Evolutionary conservation across 1,140 invertebrate genomes (phyloP).

Genomic region (Temnothorax longispinosus): DNA sequence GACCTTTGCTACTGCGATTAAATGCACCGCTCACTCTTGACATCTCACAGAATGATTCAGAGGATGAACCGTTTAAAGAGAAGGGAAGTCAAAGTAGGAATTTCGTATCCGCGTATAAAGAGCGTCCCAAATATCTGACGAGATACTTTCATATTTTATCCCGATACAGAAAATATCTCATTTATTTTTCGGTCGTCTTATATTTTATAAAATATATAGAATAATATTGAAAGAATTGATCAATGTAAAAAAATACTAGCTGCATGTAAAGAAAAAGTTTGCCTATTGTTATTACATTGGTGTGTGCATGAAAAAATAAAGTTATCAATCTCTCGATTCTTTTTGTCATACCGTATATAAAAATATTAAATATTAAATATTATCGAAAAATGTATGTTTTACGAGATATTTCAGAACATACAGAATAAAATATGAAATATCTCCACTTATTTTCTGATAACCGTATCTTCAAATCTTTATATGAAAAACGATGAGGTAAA

Average conservation of each 20-base stretch:
- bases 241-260: neutral
- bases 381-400: neutral
- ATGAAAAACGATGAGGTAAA: neutral
- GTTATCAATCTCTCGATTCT: neutral
- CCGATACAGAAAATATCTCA: neutral
- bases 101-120: neutral
- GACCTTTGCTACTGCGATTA: neutral
- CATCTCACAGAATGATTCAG: neutral
- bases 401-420: neutral
- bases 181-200: neutral
- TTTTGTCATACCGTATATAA: neutral
- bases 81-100: neutral
- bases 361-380: neutral
- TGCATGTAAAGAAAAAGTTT: neutral
- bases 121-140: neutral
- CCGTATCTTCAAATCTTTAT: neutral
- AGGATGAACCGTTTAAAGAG: neutral
- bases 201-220: neutral
- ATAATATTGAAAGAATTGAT: neutral
- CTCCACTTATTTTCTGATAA: neutral
- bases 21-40: neutral
- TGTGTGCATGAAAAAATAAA: neutral
- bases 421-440: conserved; percentile 5
- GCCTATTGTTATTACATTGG: neutral
- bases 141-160: neutral